Conservation (phyloP, 2,797 vertebrate genomes). For the Varecia variegata region DNA sequence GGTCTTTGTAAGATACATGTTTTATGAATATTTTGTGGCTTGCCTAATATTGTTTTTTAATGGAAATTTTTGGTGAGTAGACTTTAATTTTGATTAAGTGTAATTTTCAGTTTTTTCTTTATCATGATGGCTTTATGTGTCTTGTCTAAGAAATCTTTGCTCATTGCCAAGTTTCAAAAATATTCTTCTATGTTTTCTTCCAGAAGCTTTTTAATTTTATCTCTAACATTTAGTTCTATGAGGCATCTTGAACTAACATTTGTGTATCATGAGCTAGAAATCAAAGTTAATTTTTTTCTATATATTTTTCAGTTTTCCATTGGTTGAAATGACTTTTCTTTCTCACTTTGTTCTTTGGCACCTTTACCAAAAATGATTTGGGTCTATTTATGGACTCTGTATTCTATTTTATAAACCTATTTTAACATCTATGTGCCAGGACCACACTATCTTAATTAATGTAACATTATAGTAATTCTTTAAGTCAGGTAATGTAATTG, state of each 20-base stretch:
- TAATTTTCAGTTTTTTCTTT: constrained; percentile 13
- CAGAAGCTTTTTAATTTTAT: neutral
- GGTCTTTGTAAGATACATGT: neutral
- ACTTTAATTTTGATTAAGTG: neutral
- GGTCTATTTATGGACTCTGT: neutral
- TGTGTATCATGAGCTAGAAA: neutral
- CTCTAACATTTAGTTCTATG: constrained; percentile 23
- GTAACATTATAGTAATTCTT: neutral
- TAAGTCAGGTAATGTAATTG: neutral
- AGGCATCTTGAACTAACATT: neutral
- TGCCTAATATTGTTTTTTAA: neutral
- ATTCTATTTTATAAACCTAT: neutral
- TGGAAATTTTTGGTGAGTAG: neutral
- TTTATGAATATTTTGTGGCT: neutral
- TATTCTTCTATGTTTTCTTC: neutral
- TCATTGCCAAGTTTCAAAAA: neutral
- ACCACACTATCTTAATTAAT: neutral
- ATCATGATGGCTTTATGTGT: neutral
- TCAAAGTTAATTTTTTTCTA: neutral
- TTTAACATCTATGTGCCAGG: neutral
- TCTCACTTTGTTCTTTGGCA: neutral
- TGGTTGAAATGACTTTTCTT: neutral
- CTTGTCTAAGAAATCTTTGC: constrained; percentile 21
- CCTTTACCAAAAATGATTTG: constrained; percentile 5
- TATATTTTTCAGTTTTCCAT: neutral